Conservation (phyloP, 1,140 invertebrate genomes). For the Nebria ingens region DNA sequence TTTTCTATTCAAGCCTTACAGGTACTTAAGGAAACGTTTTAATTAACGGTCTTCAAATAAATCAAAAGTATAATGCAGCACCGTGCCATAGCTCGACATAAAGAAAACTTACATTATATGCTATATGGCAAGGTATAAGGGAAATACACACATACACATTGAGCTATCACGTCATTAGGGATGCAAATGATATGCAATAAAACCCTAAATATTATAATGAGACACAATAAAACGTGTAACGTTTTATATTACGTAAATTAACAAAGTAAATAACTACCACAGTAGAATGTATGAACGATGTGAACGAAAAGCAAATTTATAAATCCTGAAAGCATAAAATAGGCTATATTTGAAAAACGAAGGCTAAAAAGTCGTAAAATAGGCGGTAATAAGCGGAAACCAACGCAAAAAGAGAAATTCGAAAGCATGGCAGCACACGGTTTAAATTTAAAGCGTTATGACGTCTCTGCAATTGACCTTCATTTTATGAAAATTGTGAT, state of each 20-base stretch:
- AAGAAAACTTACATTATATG: not conserved
- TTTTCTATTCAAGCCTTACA: not conserved
- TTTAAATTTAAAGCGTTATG: not conserved
- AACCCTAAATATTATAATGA: not conserved
- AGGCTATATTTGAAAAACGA: conserved; percentile 1
- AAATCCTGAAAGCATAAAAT: conserved; percentile 7
- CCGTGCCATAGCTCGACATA: not conserved
- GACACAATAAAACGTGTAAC: conserved; percentile 7
- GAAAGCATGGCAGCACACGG: not conserved
- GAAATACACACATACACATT: conserved; percentile 3
- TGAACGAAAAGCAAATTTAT: not conserved
- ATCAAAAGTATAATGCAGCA: not conserved
- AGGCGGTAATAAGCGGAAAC: conserved; percentile 2
- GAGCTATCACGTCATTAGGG: not conserved
- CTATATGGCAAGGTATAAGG: not conserved
- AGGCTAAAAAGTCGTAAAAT: conserved; percentile 2
- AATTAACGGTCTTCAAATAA: conserved; percentile 4
- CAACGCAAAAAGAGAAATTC: not conserved
- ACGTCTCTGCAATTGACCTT: too few relatives aligned
- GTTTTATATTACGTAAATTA: conserved; percentile 7
- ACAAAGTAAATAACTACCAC: too few relatives aligned
- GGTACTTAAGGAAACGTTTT: conserved; percentile 8
- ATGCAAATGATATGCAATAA: conserved; percentile 1
- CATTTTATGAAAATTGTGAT: too few relatives aligned
- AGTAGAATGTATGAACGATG: not conserved